These are phyloP conservation scores for Stegastes partitus DNA, from an alignment of 2,113 vertebrate genomes.

Conservation along the genomic window DNA sequence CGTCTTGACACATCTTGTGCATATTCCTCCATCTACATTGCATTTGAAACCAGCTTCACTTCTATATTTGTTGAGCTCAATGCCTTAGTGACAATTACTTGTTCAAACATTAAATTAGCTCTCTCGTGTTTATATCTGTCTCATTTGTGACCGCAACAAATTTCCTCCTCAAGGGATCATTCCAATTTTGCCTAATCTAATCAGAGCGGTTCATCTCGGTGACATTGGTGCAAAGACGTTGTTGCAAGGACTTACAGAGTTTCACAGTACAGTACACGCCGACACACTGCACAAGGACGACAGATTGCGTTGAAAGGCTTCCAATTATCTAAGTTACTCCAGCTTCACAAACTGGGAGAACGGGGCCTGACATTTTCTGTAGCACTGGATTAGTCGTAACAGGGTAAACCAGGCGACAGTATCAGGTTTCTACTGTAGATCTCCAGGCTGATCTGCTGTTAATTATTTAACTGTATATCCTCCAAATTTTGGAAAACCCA, in stretches of 20 bases:
- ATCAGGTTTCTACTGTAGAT: too few relatives aligned
- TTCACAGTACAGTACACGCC: conserved; percentile 11
- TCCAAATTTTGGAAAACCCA: too few relatives aligned
- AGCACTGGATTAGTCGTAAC: not conserved
- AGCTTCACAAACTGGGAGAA: conserved; percentile 3
- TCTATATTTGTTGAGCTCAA: not conserved
- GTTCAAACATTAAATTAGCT: not conserved
- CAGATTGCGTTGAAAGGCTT: conserved; percentile 40
- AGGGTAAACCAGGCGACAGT: not conserved
- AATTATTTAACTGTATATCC: not conserved
- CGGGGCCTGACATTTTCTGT: conserved; percentile 5
- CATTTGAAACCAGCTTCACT: not conserved
- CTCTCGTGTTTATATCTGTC: conserved; percentile 1
- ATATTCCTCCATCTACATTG: not conserved
- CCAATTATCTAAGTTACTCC: conserved; percentile 13
- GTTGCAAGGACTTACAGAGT: not conserved
- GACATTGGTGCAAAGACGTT: conserved; percentile 37
- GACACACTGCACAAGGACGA: conserved; percentile 5
- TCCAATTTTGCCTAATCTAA: conserved; percentile 43
- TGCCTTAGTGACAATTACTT: not conserved
- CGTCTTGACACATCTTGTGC: not conserved
- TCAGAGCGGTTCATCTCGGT: conserved; percentile 15
- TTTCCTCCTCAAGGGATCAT: conserved; percentile 19
- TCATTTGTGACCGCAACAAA: not conserved
- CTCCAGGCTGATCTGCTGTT: not conserved